Evolutionary conservation across 2,113 vertebrate species (phyloP), one percentile per base, ranked within the genome.

Genomic region (Sterrhoptilus dennistouni): DNA sequence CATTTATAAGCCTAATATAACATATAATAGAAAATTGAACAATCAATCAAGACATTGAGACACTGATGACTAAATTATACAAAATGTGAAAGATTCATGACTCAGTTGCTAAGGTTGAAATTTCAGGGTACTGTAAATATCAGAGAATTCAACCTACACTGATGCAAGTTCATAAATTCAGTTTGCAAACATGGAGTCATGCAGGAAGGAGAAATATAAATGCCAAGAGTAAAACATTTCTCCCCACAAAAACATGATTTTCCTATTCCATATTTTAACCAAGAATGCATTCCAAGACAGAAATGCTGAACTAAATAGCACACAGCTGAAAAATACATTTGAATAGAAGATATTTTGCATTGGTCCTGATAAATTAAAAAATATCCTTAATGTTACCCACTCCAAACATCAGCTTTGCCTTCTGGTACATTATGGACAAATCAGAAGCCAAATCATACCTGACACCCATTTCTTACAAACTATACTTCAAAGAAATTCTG

Each of bases 1-100:
- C 71, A 87, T 93, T 94, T 96, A 82, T 96, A 94, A 93, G 38
- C 49, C 28, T 90, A 87, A 91, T 92, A 90, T 52, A 89, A 95
- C 38, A 81, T 70, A 89, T 76, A 93, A 95, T 76, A 84, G 86
- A 89, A 85, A 88, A 94, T 24, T 95, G 83, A 68, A 70, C 45
- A 89, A 96, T 95, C 70, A 92, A 83, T 97, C 90, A 96, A 82
- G 66, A 87, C 92, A 86, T 54, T 85, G 83, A 95, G 83, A 89
- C 78, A 78, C 49, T 72, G 65, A 89, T 91, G 75, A 87, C 57
- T 91, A 94, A 87, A 95, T 97, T 95, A 95, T 75, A 95, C 80
- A 93, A 89, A 96, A 80, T 78, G 63, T 81, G 83, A 83, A 92
- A 83, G 94, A 96, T 96, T 96, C 60, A 96, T 86, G 49, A 92